These are phyloP conservation scores for Aphelocoma californica DNA, from an alignment of 2,797 vertebrate species.

Conservation along the genomic window DNA sequence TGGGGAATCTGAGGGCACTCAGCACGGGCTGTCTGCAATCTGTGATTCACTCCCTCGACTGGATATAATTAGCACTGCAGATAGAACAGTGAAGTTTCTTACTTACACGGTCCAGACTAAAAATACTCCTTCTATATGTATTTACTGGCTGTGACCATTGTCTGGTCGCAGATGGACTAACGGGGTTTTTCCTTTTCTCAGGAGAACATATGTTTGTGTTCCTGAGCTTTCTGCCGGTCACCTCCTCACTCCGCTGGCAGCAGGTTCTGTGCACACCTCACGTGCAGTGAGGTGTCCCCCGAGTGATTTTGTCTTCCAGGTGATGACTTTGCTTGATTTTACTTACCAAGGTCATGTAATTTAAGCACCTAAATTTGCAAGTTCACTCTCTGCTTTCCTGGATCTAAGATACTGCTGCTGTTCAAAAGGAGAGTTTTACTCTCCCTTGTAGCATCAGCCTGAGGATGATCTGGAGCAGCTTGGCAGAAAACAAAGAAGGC, in stretches of 20 bases:
- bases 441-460: neutral
- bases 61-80: neutral
- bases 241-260: neutral
- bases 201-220: neutral
- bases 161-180: neutral
- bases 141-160: neutral
- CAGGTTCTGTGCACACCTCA: fast-evolving
- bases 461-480: neutral
- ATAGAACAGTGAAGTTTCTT: neutral
- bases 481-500: neutral
- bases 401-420: neutral
- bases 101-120: neutral
- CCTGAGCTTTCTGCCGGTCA: neutral
- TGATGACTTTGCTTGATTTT: neutral
- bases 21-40: neutral
- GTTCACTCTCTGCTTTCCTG: neutral
- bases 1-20: neutral
- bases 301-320: neutral
- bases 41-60: fast-evolving
- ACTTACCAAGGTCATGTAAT: neutral
- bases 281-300: too few species aligned
- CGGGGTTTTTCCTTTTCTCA: fast-evolving
- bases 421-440: neutral
- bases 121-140: neutral
- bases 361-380: neutral